Percentiles rank a stretch among this genome's conserved stretches.
Conservation (phyloP, 2,797 vertebrate genomes). For the Coregonus sp. region DNA sequence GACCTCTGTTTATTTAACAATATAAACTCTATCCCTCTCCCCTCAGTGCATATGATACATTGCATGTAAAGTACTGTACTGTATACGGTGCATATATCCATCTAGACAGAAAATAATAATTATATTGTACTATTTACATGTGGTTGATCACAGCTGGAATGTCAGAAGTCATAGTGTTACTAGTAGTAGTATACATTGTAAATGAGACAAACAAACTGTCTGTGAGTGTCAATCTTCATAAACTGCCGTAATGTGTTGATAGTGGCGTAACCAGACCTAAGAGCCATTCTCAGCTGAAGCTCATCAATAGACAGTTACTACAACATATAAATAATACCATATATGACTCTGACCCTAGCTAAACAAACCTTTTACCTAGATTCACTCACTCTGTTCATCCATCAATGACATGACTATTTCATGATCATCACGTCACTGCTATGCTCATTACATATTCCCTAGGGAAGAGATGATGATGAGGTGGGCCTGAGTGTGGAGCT, state of each 20-base stretch:
- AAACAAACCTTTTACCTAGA: neutral
- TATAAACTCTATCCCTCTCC: constrained; percentile 10
- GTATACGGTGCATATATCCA: constrained; percentile 45
- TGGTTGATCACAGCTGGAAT: constrained; percentile 9
- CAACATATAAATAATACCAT: neutral
- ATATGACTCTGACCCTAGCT: neutral
- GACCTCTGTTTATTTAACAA: constrained; percentile 40
- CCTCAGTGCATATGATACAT: neutral
- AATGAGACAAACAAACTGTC: neutral
- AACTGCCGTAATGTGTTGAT: neutral
- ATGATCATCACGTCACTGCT: too few species aligned
- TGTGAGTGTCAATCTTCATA: neutral
- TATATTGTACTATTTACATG: constrained; percentile 60
- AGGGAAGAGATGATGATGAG: constrained; percentile 69
- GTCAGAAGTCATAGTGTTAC: neutral
- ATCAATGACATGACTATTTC: neutral
- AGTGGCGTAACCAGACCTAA: neutral
- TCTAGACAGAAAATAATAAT: constrained; percentile 9
- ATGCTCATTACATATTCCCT: constrained; percentile 68
- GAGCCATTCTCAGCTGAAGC: neutral
- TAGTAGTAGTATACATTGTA: neutral
- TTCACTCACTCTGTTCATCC: neutral
- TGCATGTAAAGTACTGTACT: constrained; percentile 21
- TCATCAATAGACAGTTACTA: neutral
- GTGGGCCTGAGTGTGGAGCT: neutral